A percentile compares a stretch with the other conserved stretches of the same genome.
Evolutionary conservation across 2,888 invertebrate genomes (phyloP).

Genomic region (Sceliomorpha sp.): DNA sequence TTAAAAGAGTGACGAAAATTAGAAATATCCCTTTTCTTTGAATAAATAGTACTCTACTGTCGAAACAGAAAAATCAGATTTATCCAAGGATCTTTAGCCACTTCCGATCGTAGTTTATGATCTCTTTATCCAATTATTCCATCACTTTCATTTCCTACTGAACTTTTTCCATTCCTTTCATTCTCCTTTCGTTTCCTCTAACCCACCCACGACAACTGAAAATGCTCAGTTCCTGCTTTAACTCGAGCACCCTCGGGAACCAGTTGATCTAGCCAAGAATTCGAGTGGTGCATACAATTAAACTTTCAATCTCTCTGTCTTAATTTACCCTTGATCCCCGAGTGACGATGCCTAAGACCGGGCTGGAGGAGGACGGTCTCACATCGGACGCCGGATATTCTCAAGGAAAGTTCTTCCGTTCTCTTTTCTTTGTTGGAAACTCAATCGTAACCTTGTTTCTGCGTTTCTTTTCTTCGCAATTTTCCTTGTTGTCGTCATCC

Average conservation of each 20-base stretch:
- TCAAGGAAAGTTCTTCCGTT: constrained; percentile 45
- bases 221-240: constrained; percentile 7
- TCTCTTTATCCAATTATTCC: too few relatives aligned
- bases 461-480: constrained; percentile 6
- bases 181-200: constrained; percentile 12
- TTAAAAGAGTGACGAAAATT: too few relatives aligned
- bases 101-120: too few relatives aligned
- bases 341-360: constrained; percentile 59
- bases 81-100: too few relatives aligned
- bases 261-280: constrained; percentile 57
- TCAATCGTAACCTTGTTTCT: constrained; percentile 1
- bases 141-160: constrained; percentile 30
- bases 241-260: constrained; percentile 31
- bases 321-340: constrained; percentile 61
- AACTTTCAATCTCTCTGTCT: constrained; percentile 68
- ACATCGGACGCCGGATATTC: neutral
- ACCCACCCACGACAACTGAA: neutral
- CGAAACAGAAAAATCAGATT: too few relatives aligned
- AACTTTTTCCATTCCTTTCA: constrained; percentile 54
- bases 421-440: constrained; percentile 25
- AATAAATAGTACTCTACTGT: too few relatives aligned
- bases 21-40: too few relatives aligned
- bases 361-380: constrained; percentile 52
- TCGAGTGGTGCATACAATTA: constrained; percentile 70
- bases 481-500: constrained; percentile 5